Conservation (phyloP, 64 coral and sea anemone species). For the Pocillopora verrucosa region DNA sequence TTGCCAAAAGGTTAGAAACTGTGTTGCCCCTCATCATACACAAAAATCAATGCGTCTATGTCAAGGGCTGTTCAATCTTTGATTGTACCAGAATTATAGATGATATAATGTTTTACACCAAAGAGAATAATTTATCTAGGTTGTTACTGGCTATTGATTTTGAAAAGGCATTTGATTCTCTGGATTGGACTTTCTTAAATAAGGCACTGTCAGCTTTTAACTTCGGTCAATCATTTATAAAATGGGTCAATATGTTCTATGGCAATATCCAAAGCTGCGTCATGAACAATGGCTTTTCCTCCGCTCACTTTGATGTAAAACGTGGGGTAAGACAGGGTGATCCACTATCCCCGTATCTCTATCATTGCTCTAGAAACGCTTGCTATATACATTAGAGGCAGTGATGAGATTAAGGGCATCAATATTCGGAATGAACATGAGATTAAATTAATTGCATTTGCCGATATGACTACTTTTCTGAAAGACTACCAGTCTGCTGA, state of each 20-base stretch:
- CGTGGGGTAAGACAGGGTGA: constrained; percentile 32
- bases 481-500: not conserved
- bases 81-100: not conserved
- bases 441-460: not conserved
- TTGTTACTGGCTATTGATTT: constrained; percentile 42
- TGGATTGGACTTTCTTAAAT: constrained; percentile 20
- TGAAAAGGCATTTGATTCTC: constrained; percentile 35
- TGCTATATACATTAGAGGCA: too few relatives aligned
- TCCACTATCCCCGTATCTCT: constrained; percentile 26
- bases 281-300: constrained; percentile 28
- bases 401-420: too few relatives aligned
- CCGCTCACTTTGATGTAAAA: constrained; percentile 1
- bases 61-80: not conserved
- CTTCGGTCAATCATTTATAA: constrained; percentile 25
- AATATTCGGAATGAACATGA: not conserved
- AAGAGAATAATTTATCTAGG: constrained; percentile 4
- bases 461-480: not conserved
- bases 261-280: constrained; percentile 27
- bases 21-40: not conserved
- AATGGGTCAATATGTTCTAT: constrained; percentile 36
- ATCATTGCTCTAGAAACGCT: constrained; percentile 11
- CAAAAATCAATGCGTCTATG: not conserved
- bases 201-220: constrained; percentile 9
- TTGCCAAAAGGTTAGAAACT: constrained; percentile 5
- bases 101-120: constrained; percentile 24